phyloP scores from a whole-genome alignment of 2,888 invertebrate genomes.

The Choristoneura rosaceana region DNA sequence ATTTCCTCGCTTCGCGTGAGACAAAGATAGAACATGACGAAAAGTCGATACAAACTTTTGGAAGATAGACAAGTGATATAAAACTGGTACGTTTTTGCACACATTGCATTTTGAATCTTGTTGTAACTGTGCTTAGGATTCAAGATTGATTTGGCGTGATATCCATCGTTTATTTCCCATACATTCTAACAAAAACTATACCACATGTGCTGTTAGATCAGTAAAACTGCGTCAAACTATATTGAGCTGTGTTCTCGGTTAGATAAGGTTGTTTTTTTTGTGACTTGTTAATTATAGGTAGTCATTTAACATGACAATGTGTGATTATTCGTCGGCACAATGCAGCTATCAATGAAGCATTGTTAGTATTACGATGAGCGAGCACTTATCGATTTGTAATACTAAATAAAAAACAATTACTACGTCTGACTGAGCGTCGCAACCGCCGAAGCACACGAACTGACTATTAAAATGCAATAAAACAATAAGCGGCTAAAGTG shows the following conservation, averaged over 20 bases:
- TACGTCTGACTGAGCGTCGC: background rate
- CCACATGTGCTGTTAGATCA: conserved; percentile 13
- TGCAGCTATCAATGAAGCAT: conserved; percentile 30
- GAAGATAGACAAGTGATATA: conserved; percentile 5
- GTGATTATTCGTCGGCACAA: conserved; percentile 22
- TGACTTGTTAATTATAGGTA: conserved; percentile 6
- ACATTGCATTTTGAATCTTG: conserved; percentile 2
- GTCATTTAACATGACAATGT: conserved; percentile 30
- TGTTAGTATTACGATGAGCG: conserved; percentile 23
- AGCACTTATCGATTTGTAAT: conserved; percentile 14
- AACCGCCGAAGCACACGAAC: background rate
- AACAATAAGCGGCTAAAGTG: background rate
- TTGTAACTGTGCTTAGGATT: background rate
- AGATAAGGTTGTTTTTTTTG: conserved; percentile 22
- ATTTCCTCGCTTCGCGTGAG: background rate
- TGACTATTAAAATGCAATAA: conserved; percentile 9
- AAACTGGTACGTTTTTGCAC: background rate
- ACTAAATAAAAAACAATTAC: conserved; percentile 7
- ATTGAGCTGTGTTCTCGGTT: conserved; percentile 8
- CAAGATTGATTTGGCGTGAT: background rate
- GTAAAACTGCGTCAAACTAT: conserved; percentile 18
- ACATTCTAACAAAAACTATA: conserved; percentile 19
- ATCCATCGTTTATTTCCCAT: conserved; percentile 20
- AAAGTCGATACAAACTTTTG: conserved; percentile 16
- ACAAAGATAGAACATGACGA: background rate